Conservation (phyloP, 2,113 vertebrate species). For the Galbula dea region DNA sequence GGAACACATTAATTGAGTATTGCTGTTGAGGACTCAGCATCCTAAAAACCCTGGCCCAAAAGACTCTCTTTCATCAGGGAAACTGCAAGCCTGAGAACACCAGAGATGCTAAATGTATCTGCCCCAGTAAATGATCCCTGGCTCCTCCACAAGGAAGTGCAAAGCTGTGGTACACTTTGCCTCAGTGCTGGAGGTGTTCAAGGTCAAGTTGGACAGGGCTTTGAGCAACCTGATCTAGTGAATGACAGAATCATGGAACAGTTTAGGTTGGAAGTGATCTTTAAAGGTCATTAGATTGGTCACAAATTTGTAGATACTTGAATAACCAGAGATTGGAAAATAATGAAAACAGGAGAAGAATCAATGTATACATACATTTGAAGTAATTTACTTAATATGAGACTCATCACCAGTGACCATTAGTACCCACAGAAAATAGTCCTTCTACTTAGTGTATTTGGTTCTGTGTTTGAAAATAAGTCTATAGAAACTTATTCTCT, state of each 20-base stretch:
- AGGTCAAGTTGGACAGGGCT: not conserved
- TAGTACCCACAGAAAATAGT: not conserved
- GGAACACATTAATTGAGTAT: not conserved
- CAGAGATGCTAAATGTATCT: not conserved
- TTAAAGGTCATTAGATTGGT: not conserved
- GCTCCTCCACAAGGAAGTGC: not conserved
- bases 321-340: not conserved
- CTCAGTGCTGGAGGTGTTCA: not conserved
- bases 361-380: not conserved
- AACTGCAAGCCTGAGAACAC: not conserved
- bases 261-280: not conserved
- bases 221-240: not conserved
- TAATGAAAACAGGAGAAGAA: not conserved
- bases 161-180: not conserved
- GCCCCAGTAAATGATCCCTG: fast-evolving
- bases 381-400: not conserved
- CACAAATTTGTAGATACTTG: not conserved
- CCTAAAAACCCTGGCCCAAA: not conserved
- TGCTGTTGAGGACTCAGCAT: not conserved
- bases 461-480: not conserved
- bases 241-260: not conserved
- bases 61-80: not conserved
- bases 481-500: not conserved
- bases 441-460: not conserved
- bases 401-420: not conserved